Conservation (phyloP, 2,797 vertebrate genomes). For the Falco peregrinus region DNA sequence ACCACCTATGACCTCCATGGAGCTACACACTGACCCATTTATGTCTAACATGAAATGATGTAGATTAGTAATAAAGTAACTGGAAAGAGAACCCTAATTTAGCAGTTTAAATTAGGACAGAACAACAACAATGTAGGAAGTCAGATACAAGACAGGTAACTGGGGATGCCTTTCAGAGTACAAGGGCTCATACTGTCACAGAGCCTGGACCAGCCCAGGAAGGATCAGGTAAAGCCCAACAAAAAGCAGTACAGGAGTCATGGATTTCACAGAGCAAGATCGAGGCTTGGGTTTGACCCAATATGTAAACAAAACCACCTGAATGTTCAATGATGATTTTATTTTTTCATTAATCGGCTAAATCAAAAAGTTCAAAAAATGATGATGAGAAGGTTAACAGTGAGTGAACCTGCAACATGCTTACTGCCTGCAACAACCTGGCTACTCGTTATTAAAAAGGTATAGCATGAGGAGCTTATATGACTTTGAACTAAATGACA, state of each 20-base stretch:
- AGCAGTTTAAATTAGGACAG: neutral
- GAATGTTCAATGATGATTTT: neutral
- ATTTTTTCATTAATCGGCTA: too few relatives aligned
- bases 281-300: neutral
- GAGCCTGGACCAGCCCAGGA: neutral
- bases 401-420: neutral
- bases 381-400: neutral
- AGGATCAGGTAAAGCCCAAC: neutral
- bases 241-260: neutral
- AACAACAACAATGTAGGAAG: neutral
- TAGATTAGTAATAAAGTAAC: neutral
- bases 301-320: neutral
- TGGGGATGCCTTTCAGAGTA: neutral
- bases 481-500: neutral
- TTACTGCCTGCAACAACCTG: neutral
- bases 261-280: neutral
- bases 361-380: neutral
- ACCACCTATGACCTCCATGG: neutral
- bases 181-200: accelerated
- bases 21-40: neutral
- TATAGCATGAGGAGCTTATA: neutral
- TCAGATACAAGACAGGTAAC: neutral
- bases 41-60: neutral
- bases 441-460: neutral
- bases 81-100: neutral